Percentiles rank a stretch among this genome's conserved stretches.
These are phyloP conservation scores for Junonia oenone DNA, from an alignment of 2,888 invertebrate genomes.

Conservation along the genomic window DNA sequence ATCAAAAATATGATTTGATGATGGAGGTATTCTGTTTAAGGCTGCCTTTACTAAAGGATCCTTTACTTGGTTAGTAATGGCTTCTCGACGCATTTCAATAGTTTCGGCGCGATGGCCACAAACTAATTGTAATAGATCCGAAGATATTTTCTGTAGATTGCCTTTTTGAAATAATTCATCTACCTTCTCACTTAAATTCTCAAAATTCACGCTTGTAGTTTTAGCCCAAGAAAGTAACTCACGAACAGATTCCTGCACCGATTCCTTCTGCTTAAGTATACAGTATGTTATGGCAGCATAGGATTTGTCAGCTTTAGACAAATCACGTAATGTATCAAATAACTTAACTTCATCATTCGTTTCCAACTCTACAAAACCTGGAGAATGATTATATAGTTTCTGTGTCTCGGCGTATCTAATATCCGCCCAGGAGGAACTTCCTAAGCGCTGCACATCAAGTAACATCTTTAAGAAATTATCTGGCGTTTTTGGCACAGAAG, in stretches of 20 bases:
- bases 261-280: constrained; percentile 18
- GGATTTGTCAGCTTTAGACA: constrained; percentile 9
- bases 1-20: constrained; percentile 19
- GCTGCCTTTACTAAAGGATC: constrained; percentile 23
- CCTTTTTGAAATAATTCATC: neutral
- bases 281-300: constrained; percentile 19
- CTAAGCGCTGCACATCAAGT: constrained; percentile 8
- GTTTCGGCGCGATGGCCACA: constrained; percentile 26
- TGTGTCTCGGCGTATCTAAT: constrained; percentile 18
- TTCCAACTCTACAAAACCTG: constrained; percentile 19
- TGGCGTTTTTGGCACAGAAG: neutral
- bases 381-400: constrained; percentile 19
- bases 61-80: constrained; percentile 11
- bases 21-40: constrained; percentile 8
- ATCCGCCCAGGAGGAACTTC: constrained; percentile 10
- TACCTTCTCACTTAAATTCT: neutral
- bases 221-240: constrained; percentile 9
- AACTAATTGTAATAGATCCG: constrained; percentile 25
- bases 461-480: constrained; percentile 13
- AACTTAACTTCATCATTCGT: constrained; percentile 15
- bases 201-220: neutral
- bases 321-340: constrained; percentile 12
- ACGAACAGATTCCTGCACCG: constrained; percentile 12
- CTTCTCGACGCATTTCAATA: constrained; percentile 26
- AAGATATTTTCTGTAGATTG: constrained; percentile 16